Percentiles rank a stretch among this genome's conserved stretches.
Conservation (phyloP, 2,888 invertebrate species). For the Drosophila buzzatii region DNA sequence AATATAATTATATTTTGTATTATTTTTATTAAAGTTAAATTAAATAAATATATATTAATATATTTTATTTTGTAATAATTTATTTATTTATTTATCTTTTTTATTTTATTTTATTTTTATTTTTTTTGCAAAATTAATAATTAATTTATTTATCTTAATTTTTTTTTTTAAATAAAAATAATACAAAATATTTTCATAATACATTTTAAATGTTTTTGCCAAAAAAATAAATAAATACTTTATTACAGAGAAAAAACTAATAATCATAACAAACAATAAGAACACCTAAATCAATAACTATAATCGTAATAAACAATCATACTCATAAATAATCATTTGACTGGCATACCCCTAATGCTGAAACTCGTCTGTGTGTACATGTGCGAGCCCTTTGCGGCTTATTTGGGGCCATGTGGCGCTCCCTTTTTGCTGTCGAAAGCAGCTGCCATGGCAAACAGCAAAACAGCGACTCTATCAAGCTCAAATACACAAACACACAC, state of each 20-base stretch:
- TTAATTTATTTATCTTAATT: too few species aligned
- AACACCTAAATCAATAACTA: background rate
- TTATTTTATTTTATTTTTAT: too few species aligned
- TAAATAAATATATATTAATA: too few species aligned
- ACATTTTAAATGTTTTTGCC: too few species aligned
- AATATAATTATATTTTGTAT: too few species aligned
- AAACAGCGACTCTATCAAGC: constrained; percentile 35
- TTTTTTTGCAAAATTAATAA: too few species aligned
- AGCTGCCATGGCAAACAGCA: constrained; percentile 62
- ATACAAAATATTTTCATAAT: too few species aligned
- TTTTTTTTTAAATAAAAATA: too few species aligned
- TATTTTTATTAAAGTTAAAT: too few species aligned
- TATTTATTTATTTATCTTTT: too few species aligned
- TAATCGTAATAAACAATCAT: background rate
- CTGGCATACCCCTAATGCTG: constrained; percentile 34
- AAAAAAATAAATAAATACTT: background rate
- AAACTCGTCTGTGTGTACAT: background rate
- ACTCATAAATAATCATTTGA: background rate
- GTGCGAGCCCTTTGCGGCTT: constrained; percentile 13
- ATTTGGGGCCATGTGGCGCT: constrained; percentile 23
- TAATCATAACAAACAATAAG: background rate
- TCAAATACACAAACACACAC: constrained; percentile 4
- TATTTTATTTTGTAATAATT: too few species aligned
- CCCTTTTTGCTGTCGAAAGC: constrained; percentile 34
- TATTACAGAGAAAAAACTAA: background rate